Evolutionary conservation across 1,140 invertebrate species (phyloP).

Genomic region (Heliconius hermathena): DNA sequence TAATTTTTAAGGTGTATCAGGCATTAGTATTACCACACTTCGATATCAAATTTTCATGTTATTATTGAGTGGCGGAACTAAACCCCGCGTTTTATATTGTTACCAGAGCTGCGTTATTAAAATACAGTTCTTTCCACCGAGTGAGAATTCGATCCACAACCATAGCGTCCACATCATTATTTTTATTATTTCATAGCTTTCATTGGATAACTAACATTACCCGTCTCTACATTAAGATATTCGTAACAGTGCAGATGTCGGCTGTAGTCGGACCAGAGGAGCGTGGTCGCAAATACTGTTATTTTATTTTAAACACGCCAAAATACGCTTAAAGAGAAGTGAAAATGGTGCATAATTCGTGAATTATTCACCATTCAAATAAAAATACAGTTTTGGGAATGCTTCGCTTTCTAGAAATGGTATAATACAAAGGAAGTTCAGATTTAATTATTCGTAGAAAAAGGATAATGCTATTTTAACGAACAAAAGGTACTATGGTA

Average conservation of each 20-base stretch:
- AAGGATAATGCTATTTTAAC: not conserved
- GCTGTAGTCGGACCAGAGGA: conserved; percentile 34
- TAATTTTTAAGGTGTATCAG: no score
- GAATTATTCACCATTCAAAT: conserved; percentile 18
- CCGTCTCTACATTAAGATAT: conserved; percentile 23
- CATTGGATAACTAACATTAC: not conserved
- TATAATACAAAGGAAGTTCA: not conserved
- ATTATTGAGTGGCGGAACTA: no score
- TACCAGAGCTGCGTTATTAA: no score
- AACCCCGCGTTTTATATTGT: no score
- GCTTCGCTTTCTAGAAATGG: not conserved
- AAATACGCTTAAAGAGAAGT: conserved; percentile 19
- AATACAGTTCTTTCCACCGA: no score
- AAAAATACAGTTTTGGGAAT: conserved; percentile 8
- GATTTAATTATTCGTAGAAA: not conserved
- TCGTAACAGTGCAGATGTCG: conserved; percentile 38
- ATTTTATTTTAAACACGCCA: conserved; percentile 28
- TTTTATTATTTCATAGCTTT: not conserved
- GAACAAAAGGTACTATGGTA: not conserved
- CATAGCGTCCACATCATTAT: no score
- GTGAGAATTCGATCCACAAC: no score
- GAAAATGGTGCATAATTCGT: not conserved
- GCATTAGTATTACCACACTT: no score
- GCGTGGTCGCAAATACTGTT: conserved; percentile 26
- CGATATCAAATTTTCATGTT: no score